A percentile compares a stretch with the other conserved stretches of the same genome.
Evolutionary conservation across 37 sponge, comb jelly and placozoan genomes (phyloP).

Genomic region (Aplysina aerophoba): DNA sequence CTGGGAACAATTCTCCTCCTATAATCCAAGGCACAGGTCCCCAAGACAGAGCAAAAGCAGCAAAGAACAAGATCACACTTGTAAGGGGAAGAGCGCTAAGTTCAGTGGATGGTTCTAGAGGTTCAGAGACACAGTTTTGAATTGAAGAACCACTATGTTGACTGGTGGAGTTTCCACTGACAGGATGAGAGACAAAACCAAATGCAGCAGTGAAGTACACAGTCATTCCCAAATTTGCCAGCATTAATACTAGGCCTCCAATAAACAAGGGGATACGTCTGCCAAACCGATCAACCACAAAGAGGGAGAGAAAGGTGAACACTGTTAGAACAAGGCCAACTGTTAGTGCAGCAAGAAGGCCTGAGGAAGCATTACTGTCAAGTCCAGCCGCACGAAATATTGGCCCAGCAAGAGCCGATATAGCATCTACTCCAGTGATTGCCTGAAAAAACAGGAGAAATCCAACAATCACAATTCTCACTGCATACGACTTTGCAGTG

Average conservation of each 20-base stretch:
- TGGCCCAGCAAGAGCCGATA: slow-evolving; percentile 35
- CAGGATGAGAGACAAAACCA: neutral
- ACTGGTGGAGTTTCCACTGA: too few relatives aligned
- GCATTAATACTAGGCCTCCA: slow-evolving; percentile 43
- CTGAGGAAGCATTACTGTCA: neutral
- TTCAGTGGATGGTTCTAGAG: neutral
- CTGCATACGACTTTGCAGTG: too few relatives aligned
- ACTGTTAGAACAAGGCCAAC: slow-evolving; percentile 57
- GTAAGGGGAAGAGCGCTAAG: slow-evolving; percentile 37
- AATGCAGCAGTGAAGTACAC: slow-evolving; percentile 28
- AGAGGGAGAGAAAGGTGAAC: slow-evolving; percentile 54
- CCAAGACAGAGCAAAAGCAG: slow-evolving; percentile 56
- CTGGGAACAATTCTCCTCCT: slow-evolving; percentile 48
- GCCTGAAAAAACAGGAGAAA: slow-evolving; percentile 61
- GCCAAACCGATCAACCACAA: slow-evolving; percentile 76
- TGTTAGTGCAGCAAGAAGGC: slow-evolving; percentile 32
- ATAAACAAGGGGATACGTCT: slow-evolving; percentile 56
- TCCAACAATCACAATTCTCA: too few relatives aligned
- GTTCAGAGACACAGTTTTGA: neutral
- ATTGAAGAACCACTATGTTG: neutral
- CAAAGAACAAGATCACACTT: slow-evolving; percentile 29
- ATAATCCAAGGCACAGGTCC: slow-evolving; percentile 66
- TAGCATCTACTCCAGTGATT: slow-evolving; percentile 45
- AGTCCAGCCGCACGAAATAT: slow-evolving; percentile 25
- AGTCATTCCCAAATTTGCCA: slow-evolving; percentile 49